Evolutionary conservation across 2,797 vertebrate species (phyloP), one percentile per base, ranked within the genome.

Genomic region (Anniella stebbinsi): DNA sequence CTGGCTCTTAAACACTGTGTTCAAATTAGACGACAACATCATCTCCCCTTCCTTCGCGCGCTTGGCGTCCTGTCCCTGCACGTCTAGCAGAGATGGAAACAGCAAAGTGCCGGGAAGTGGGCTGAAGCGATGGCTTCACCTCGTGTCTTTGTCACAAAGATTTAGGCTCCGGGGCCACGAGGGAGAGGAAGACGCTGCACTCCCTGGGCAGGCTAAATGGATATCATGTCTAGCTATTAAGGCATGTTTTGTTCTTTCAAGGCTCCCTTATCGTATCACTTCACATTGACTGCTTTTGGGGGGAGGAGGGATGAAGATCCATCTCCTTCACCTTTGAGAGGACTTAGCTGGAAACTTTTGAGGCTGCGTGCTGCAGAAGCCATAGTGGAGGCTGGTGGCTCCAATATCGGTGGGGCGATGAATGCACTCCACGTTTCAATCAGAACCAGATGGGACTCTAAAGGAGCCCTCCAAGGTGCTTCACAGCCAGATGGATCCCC

Each of bases 131-230:
- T 7, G 33, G 41, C 72, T 3, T 54, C n/a, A 18, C 69, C 17
- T 41, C 2, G 17, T 90, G 89, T 90, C 41, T 81, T 87, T 90
- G 89, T 87, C 89, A 87, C 69, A 90, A 81, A 69, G 78, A 23
- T 38, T 90, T 82, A 87, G 70, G 70, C 85, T 67, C 63, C 0
- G 66, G 57, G 57, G 84, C 33, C 60, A 82, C 67, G 85, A 67
- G 70, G 80, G 78, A 75, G 41, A 28, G n/a, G 54, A 5, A 45
- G 57, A 21, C 7, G 13, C 36, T 1, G 4, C 2, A 38, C 45
- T 38, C 45, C 18, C 77, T 17, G 1, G 11, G 80, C 12, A 1
- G 36, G 5, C 2, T 18, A 45, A 83, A 57, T 77, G 85, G 86
- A 70, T 28, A 48, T 6, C 8, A n/a, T 83, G 85, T 82, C 80